Evolutionary conservation across 2,113 vertebrate genomes (phyloP).

Genomic region (Chionis minor): DNA sequence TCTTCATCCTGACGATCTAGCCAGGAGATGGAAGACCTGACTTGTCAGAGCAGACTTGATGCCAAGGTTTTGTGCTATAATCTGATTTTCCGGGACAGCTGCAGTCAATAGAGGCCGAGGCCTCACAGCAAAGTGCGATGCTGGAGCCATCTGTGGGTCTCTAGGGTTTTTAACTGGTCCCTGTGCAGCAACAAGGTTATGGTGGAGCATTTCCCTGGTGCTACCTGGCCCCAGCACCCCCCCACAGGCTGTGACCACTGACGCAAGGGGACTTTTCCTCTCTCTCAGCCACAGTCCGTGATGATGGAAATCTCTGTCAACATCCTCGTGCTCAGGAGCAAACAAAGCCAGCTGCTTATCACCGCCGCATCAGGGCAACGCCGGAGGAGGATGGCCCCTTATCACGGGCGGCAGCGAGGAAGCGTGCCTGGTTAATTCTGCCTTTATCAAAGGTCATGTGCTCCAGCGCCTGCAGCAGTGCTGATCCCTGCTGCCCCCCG

Average conservation of each 20-base stretch:
- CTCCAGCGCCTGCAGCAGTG: background rate
- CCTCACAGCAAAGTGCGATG: background rate
- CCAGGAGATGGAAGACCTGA: background rate
- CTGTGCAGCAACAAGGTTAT: fast-evolving
- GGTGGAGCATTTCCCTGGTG: background rate
- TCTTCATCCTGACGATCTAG: background rate
- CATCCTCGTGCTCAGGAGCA: background rate
- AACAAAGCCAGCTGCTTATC: constrained; percentile 55
- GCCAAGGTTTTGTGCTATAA: background rate
- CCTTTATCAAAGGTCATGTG: background rate
- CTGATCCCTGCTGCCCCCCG: fast-evolving
- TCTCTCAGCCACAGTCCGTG: fast-evolving
- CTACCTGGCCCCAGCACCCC: background rate
- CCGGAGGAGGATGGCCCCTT: background rate
- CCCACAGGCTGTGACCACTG: fast-evolving
- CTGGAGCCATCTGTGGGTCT: background rate
- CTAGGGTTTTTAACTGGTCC: background rate
- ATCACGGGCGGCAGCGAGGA: background rate
- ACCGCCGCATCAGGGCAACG: background rate
- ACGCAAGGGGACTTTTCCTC: background rate
- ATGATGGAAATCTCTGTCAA: background rate
- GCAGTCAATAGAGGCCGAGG: background rate
- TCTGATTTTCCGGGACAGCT: constrained; percentile 34
- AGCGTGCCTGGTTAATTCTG: background rate
- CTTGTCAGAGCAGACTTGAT: background rate